Conservation (phyloP, 2,113 vertebrate genomes). For the Hylia prasina region DNA sequence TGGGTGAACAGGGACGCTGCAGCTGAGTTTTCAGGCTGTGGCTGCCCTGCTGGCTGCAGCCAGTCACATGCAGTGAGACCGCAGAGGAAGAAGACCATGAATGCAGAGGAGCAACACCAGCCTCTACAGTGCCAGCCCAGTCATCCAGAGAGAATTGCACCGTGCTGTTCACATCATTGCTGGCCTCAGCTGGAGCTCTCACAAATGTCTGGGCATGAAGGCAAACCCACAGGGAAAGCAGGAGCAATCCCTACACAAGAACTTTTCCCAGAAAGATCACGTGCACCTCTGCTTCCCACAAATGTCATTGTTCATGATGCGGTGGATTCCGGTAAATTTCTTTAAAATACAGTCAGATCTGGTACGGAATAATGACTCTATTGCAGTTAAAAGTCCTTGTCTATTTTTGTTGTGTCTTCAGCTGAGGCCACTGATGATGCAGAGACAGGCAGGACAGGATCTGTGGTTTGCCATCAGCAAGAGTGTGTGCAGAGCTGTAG, state of each 20-base stretch:
- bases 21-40: not conserved
- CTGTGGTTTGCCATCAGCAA: not conserved
- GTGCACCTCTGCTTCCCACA: not conserved
- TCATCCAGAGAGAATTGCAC: not conserved
- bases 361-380: not conserved
- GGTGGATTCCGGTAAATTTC: not conserved
- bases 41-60: not conserved
- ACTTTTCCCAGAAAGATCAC: not conserved
- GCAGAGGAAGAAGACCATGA: not conserved
- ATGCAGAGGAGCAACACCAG: not conserved
- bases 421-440: not conserved
- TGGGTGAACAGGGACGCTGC: rapidly evolving
- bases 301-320: not conserved
- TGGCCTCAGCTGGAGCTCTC: not conserved
- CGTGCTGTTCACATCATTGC: rapidly evolving
- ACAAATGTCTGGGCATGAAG: rapidly evolving
- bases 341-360: not conserved
- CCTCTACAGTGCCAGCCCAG: rapidly evolving
- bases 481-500: not conserved
- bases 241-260: rapidly evolving
- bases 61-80: rapidly evolving
- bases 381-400: not conserved
- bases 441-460: not conserved
- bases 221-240: not conserved
- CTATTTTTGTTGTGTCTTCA: not conserved